Percentiles rank a stretch among this genome's conserved stretches.
phyloP scores from a whole-genome alignment of 2,113 vertebrate genomes.

The Natator depressus region DNA sequence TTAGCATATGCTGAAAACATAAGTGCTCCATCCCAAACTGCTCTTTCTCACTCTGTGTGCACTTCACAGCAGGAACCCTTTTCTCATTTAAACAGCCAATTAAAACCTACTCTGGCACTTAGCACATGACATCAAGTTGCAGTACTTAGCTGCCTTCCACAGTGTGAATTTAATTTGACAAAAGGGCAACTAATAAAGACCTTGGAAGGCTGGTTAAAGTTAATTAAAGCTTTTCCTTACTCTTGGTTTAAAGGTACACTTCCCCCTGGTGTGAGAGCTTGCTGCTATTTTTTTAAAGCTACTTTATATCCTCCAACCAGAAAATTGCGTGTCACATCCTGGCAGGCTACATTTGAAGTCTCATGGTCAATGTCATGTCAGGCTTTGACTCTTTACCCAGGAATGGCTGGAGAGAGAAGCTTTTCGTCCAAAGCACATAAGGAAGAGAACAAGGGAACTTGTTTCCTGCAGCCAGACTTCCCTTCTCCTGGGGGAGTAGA shows the following conservation, averaged over 20 bases:
- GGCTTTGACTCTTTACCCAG: slow-evolving; percentile 70
- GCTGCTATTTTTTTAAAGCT: slow-evolving; percentile 49
- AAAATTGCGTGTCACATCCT: slow-evolving; percentile 78
- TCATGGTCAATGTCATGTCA: slow-evolving; percentile 71
- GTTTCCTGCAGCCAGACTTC: slow-evolving; percentile 41
- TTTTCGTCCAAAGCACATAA: slow-evolving; percentile 41
- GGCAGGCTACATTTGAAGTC: slow-evolving; percentile 73
- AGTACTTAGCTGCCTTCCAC: slow-evolving; percentile 73
- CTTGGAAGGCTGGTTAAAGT: slow-evolving; percentile 76
- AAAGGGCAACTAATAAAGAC: slow-evolving; percentile 78
- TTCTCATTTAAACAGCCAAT: slow-evolving; percentile 81
- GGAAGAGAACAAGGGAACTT: slow-evolving; percentile 51
- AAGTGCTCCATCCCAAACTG: slow-evolving; percentile 7
- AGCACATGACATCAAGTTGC: slow-evolving; percentile 66
- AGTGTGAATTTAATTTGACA: slow-evolving; percentile 83
- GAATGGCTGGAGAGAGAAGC: slow-evolving; percentile 70
- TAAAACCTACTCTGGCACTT: slow-evolving; percentile 79
- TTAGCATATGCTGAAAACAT: not conserved
- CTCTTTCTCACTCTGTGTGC: not conserved
- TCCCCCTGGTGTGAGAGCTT: slow-evolving; percentile 57
- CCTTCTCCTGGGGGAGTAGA: slow-evolving; percentile 25
- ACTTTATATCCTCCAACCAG: slow-evolving; percentile 76
- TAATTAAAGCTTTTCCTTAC: slow-evolving; percentile 75
- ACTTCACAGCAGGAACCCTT: slow-evolving; percentile 70
- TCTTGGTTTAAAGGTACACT: slow-evolving; percentile 75